These are phyloP conservation scores for Oryzias celebensis DNA, from an alignment of 2,113 vertebrate genomes.

Conservation along the genomic window DNA sequence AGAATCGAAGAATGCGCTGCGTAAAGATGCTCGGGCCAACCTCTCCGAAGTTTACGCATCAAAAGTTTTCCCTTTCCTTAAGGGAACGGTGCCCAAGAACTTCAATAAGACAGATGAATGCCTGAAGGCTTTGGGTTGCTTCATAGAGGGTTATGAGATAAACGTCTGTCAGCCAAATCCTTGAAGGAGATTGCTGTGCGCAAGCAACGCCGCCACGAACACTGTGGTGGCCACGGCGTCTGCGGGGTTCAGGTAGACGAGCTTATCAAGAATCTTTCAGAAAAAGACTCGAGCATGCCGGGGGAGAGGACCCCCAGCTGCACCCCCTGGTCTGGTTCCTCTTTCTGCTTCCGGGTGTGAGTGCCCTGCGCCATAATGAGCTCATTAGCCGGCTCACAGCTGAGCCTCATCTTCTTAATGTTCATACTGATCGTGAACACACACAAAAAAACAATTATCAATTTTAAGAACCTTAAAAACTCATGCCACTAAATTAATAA, in stretches of 20 bases:
- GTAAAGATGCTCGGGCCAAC: slow-evolving; percentile 92
- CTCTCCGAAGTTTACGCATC: slow-evolving; percentile 95
- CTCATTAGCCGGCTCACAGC: too few relatives aligned
- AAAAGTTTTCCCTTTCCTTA: slow-evolving; percentile 95
- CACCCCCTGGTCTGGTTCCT: too few relatives aligned
- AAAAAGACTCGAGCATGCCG: slow-evolving; percentile 99
- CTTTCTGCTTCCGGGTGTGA: too few relatives aligned
- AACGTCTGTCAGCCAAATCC: slow-evolving; percentile 95
- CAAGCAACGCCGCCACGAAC: slow-evolving; percentile 95
- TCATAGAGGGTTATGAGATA: slow-evolving; percentile 94
- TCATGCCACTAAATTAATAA: too few relatives aligned
- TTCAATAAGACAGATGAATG: slow-evolving; percentile 97
- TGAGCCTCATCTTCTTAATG: too few relatives aligned
- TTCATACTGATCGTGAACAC: too few relatives aligned
- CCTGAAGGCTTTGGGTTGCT: slow-evolving; percentile 93
- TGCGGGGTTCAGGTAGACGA: slow-evolving; percentile 97
- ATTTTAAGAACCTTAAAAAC: too few relatives aligned
- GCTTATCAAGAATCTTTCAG: slow-evolving; percentile 95
- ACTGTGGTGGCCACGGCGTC: slow-evolving; percentile 92
- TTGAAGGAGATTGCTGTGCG: slow-evolving; percentile 94
- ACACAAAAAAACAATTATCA: too few relatives aligned
- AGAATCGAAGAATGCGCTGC: slow-evolving; percentile 93
- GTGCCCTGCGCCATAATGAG: too few relatives aligned
- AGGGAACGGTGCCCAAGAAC: slow-evolving; percentile 97
- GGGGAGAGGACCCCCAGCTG: slow-evolving; percentile 85